phyloP scores from a whole-genome alignment of 1,140 invertebrate species.

The Microplitis mediator region DNA sequence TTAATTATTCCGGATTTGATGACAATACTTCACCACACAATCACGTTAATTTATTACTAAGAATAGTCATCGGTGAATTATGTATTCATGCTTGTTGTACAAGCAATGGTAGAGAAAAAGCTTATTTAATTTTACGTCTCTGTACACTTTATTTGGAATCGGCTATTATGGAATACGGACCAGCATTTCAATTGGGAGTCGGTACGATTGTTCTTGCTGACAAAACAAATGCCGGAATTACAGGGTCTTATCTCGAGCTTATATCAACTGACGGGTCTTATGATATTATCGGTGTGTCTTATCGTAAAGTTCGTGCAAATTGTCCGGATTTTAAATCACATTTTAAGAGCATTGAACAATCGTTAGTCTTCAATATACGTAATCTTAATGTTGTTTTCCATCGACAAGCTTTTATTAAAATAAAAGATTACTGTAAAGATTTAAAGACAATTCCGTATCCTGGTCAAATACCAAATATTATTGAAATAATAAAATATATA shows the following conservation, averaged over 20 bases:
- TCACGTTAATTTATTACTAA: conserved; percentile 72
- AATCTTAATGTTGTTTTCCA: conserved; percentile 72
- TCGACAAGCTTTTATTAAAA: conserved; percentile 73
- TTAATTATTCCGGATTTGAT: conserved; percentile 82
- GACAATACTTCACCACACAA: conserved; percentile 83
- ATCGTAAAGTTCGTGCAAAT: conserved; percentile 78
- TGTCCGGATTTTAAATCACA: conserved; percentile 84
- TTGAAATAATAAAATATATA: conserved; percentile 37
- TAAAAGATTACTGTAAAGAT: conserved; percentile 63
- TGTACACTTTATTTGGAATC: conserved; percentile 74
- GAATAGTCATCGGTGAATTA: conserved; percentile 74
- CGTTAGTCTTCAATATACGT: conserved; percentile 74
- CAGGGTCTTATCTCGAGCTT: conserved; percentile 79
- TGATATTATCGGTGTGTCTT: conserved; percentile 76
- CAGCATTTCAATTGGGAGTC: conserved; percentile 76
- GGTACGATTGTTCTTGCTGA: conserved; percentile 77
- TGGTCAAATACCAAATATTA: conserved; percentile 32
- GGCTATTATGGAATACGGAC: conserved; percentile 80
- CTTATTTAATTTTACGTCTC: conserved; percentile 77
- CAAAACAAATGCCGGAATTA: conserved; percentile 75
- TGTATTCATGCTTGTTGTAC: conserved; percentile 47
- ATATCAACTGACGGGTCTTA: conserved; percentile 67
- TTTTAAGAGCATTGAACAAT: conserved; percentile 82
- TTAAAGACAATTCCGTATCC: conserved; percentile 28
- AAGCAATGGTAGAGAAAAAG: conserved; percentile 67